Evolutionary conservation across 1,140 invertebrate genomes (phyloP), one percentile per base, ranked within the genome.

Genomic region (Halyomorpha halys): DNA sequence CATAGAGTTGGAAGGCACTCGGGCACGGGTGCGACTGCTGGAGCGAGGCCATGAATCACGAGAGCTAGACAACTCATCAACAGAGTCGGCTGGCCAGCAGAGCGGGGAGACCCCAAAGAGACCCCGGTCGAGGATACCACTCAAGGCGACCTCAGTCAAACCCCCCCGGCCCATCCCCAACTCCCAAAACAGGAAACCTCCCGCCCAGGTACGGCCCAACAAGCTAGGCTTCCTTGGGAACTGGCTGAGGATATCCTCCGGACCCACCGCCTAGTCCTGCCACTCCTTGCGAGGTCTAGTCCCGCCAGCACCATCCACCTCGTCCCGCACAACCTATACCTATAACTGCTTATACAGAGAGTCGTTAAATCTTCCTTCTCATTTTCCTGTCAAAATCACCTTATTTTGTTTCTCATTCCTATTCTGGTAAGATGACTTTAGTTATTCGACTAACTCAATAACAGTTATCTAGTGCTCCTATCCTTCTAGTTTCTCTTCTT

Each of bases 1-100:
- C 66, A 89, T 90, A 66, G 87, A 91, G 72, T 69, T 90, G 67
- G 87, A 90, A 74, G 87, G 87, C 8, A 89, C 87, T 2, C 77
- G 82, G 66, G 87, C 87, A 0, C 79, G 84, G 54, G 78, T 90
- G 16, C 79, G 87, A 15, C 79, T 89, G 47, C 72, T 90, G 23
- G 86, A 90, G 70, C 73, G 63, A 73, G 30, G 19, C 8, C 44
- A 39, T 3, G 18, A 47, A n/a, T 8, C 13, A 16, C 15, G 15
- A 11, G 44, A 64, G 4, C 8, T 21, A 15, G 8, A 18, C 5
- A 34, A 13, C n/a, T 30, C n/a, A 3, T 56, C 49, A 13, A 56
- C 19, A 11, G 62, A 44, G 30, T 47, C 21, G 3, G 49, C 23
- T 6, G 51, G 39, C 14, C 23, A 39, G 16, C n/a, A 53, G 8